phyloP scores from a whole-genome alignment of 2,113 vertebrate species.

The Serilophus lunatus region DNA sequence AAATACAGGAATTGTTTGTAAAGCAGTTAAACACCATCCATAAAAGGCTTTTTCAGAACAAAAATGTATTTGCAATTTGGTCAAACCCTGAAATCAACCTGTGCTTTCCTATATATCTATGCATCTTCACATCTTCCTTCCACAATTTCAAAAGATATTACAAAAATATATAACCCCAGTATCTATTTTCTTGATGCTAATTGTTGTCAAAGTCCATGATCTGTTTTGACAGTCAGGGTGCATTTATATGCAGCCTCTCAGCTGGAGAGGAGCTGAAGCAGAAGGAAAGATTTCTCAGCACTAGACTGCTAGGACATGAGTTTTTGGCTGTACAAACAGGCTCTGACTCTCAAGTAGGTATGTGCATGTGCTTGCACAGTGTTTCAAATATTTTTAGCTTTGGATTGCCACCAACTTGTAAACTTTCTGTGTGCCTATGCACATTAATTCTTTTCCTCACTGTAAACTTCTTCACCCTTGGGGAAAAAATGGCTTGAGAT shows the following conservation, averaged over 20 bases:
- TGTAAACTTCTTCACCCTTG: slow-evolving; percentile 4
- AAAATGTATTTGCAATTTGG: not conserved
- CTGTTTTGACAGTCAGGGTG: not conserved
- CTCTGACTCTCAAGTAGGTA: not conserved
- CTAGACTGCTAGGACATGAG: not conserved
- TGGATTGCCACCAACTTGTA: not conserved
- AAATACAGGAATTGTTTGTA: not conserved
- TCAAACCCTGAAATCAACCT: not conserved
- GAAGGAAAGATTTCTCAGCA: slow-evolving; percentile 5
- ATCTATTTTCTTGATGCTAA: not conserved
- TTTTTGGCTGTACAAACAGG: not conserved
- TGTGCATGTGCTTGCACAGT: not conserved
- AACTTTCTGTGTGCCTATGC: slow-evolving; percentile 1
- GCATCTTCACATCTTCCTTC: not conserved
- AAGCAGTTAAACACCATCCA: not conserved
- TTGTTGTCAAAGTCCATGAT: not conserved
- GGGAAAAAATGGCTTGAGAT: not conserved
- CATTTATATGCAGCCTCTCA: not conserved
- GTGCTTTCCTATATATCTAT: not conserved
- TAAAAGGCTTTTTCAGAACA: not conserved
- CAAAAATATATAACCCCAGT: not conserved
- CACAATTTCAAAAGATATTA: not conserved
- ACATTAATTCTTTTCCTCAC: not conserved
- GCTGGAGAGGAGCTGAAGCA: not conserved
- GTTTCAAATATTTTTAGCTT: slow-evolving; percentile 10